Evolutionary conservation across 1,140 invertebrate species (phyloP).

Genomic region (Ruditapes philippinarum): DNA sequence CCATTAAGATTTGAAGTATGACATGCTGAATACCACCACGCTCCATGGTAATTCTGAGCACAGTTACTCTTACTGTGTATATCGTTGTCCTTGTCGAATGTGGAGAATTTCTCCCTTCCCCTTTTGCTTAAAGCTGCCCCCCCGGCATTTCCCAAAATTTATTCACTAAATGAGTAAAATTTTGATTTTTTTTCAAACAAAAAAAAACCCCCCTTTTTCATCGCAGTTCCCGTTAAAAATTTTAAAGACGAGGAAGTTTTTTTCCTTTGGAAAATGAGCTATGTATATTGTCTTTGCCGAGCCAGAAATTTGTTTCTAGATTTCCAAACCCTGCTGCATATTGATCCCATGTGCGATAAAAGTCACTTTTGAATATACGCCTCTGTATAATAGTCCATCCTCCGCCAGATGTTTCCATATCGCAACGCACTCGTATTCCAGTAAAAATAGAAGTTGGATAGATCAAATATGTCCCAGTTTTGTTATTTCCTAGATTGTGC

Average conservation of each 20-base stretch:
- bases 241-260: background rate
- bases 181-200: background rate
- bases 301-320: background rate
- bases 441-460: background rate
- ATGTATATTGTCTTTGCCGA: conserved; percentile 14
- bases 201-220: background rate
- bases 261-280: conserved; percentile 88
- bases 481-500: too few species aligned
- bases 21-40: conserved; percentile 25
- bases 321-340: conserved; percentile 86
- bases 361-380: conserved; percentile 93
- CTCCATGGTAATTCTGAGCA: background rate
- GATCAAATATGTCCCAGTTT: too few species aligned
- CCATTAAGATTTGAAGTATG: conserved; percentile 22
- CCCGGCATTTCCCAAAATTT: background rate
- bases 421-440: background rate
- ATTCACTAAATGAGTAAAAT: background rate
- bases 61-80: background rate
- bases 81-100: conserved; percentile 23
- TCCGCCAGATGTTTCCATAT: conserved; percentile 89
- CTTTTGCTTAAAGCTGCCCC: background rate
- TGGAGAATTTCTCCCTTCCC: background rate
- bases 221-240: background rate
- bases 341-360: conserved; percentile 96
- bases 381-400: conserved; percentile 95